A percentile compares a stretch with the other conserved stretches of the same genome.
Evolutionary conservation across 30 jellyfish, hydroid and myxozoan species (phyloP).

Genomic region (Pseudorhiza aurosa): DNA sequence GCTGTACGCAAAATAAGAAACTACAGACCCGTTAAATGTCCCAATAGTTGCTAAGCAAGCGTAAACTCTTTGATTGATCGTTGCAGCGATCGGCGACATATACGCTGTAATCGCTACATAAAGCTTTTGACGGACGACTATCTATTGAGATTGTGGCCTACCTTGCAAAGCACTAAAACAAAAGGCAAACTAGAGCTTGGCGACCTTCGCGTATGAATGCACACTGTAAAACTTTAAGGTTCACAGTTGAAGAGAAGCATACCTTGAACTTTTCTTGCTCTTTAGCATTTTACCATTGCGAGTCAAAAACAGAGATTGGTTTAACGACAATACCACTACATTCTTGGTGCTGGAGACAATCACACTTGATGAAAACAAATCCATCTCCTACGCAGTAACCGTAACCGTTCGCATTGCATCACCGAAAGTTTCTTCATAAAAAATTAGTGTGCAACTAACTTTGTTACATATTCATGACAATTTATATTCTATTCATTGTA

Average conservation of each 20-base stretch:
- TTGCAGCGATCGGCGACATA: background rate
- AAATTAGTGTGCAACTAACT: too few species aligned
- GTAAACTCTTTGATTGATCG: background rate
- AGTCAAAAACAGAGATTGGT: background rate
- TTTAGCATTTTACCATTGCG: background rate
- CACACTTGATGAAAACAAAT: background rate
- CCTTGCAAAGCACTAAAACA: background rate
- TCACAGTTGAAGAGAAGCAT: background rate
- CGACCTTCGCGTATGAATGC: background rate
- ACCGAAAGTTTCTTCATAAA: too few species aligned
- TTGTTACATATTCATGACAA: too few species aligned
- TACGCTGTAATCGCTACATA: background rate
- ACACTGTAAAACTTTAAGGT: background rate
- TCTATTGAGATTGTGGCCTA: constrained; percentile 8
- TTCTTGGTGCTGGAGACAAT: too few species aligned
- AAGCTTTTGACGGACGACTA: too few species aligned
- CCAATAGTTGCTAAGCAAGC: too few species aligned
- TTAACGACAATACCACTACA: background rate
- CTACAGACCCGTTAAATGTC: too few species aligned
- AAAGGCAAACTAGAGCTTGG: background rate
- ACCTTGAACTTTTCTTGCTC: background rate
- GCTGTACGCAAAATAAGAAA: too few species aligned
- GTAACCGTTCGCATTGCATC: too few species aligned
- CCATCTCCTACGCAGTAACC: background rate
- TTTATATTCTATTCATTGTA: too few species aligned